A percentile compares a stretch with the other conserved stretches of the same genome.
phyloP scores from a whole-genome alignment of 2,888 invertebrate species.

The Heliconius hortense region DNA sequence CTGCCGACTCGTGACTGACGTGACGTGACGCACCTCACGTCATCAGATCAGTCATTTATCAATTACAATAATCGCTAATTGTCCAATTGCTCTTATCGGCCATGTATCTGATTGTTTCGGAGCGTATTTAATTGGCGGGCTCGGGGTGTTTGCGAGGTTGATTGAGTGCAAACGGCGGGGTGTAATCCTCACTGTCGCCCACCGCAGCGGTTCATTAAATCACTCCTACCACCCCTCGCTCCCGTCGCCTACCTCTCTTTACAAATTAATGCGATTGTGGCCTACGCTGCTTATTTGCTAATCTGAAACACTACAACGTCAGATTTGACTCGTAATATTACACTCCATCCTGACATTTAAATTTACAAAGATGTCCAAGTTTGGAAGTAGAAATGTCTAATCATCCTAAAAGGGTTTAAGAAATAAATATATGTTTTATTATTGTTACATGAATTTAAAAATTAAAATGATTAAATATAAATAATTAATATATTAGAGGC shows the following conservation, averaged over 20 bases:
- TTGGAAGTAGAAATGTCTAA: not conserved
- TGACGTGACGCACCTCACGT: slow-evolving; percentile 10
- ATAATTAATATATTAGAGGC: no score
- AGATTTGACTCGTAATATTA: slow-evolving; percentile 15
- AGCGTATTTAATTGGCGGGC: slow-evolving; percentile 78
- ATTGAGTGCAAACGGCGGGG: slow-evolving; percentile 80
- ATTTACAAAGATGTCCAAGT: not conserved
- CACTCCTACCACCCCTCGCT: slow-evolving; percentile 54
- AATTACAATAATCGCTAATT: slow-evolving; percentile 61
- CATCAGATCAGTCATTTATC: slow-evolving; percentile 45
- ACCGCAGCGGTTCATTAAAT: slow-evolving; percentile 79
- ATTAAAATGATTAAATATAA: no score
- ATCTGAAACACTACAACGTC: slow-evolving; percentile 37
- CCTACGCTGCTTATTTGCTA: slow-evolving; percentile 40
- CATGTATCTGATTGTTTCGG: slow-evolving; percentile 74
- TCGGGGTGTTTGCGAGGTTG: slow-evolving; percentile 79
- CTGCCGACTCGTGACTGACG: slow-evolving; percentile 13
- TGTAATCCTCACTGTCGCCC: slow-evolving; percentile 78
- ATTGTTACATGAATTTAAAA: no score
- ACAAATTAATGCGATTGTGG: slow-evolving; percentile 78
- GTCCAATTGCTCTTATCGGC: slow-evolving; percentile 70
- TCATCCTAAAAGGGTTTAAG: not conserved
- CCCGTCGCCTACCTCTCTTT: slow-evolving; percentile 68
- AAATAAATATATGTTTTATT: no score
- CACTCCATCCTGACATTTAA: not conserved